These are phyloP conservation scores for Proterorhinus semilunaris DNA, from an alignment of 2,113 vertebrate genomes.

Conservation along the genomic window DNA sequence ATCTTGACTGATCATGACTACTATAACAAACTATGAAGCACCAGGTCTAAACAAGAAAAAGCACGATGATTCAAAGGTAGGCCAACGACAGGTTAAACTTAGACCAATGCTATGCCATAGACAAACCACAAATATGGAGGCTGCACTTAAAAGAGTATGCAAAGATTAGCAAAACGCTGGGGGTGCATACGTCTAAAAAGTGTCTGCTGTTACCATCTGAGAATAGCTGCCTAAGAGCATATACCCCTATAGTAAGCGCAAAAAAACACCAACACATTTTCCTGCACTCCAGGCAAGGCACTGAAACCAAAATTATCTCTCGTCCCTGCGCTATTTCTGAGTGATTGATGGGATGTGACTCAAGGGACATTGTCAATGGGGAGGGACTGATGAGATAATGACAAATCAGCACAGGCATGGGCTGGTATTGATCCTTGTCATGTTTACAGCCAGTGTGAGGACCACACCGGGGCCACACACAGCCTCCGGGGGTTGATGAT, in stretches of 20 bases:
- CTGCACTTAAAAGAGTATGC: background rate
- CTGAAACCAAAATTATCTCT: too few species aligned
- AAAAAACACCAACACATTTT: slow-evolving; percentile 9
- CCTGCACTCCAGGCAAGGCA: slow-evolving; percentile 5
- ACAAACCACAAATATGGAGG: background rate
- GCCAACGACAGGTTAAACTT: too few species aligned
- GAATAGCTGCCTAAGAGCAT: background rate
- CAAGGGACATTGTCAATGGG: background rate
- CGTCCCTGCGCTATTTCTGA: background rate
- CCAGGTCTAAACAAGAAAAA: too few species aligned
- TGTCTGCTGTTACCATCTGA: background rate
- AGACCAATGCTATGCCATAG: background rate
- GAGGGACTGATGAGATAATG: slow-evolving; percentile 5
- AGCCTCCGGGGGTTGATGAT: too few species aligned
- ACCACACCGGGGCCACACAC: background rate
- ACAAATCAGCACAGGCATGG: background rate
- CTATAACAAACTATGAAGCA: too few species aligned
- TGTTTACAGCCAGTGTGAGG: background rate
- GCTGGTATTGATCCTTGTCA: background rate
- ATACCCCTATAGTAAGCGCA: slow-evolving; percentile 14
- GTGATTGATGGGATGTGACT: background rate
- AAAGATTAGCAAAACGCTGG: background rate
- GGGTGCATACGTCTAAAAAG: background rate
- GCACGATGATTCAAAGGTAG: too few species aligned
- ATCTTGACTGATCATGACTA: too few species aligned